phyloP scores from a whole-genome alignment of 30 jellyfish, hydroid and myxozoan species.

The Hydra vulgaris region DNA sequence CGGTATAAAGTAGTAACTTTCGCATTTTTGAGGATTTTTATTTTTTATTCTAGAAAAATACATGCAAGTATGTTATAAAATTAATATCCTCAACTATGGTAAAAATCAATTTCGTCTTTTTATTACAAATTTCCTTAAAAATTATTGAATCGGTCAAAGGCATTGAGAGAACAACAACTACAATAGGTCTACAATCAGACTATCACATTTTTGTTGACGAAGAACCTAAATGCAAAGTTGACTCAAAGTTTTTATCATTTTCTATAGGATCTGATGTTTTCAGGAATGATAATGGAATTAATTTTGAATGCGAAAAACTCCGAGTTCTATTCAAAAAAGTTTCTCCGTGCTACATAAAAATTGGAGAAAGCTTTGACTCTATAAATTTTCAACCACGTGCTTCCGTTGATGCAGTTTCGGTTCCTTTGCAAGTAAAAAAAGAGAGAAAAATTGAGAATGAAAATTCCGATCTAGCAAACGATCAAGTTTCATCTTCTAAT shows the following conservation, averaged over 20 bases:
- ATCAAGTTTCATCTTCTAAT: too few species aligned
- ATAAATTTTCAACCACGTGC: slow-evolving; percentile 35
- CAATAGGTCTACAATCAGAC: slow-evolving; percentile 3
- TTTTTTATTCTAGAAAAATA: too few species aligned
- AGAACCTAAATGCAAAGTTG: slow-evolving; percentile 38
- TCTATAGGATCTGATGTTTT: slow-evolving; percentile 43
- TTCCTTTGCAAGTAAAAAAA: not conserved
- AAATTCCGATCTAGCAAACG: not conserved
- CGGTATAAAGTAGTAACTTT: not conserved
- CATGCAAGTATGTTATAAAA: too few species aligned
- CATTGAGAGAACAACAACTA: slow-evolving; percentile 2
- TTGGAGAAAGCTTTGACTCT: slow-evolving; percentile 63
- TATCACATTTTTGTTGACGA: slow-evolving; percentile 10
- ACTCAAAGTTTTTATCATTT: slow-evolving; percentile 52
- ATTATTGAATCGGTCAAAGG: not conserved
- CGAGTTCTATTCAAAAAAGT: slow-evolving; percentile 31
- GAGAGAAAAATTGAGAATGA: not conserved
- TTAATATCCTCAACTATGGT: too few species aligned
- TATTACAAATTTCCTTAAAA: not conserved
- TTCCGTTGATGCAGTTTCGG: not conserved
- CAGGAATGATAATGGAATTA: slow-evolving; percentile 14
- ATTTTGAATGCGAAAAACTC: slow-evolving; percentile 44
- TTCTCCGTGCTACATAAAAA: slow-evolving; percentile 54
- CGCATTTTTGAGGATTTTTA: not conserved
- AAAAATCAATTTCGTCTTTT: not conserved